Percentiles rank a stretch among this genome's conserved stretches.
phyloP scores from a whole-genome alignment of 2,113 vertebrate genomes.

The Leptocoma aspasia region DNA sequence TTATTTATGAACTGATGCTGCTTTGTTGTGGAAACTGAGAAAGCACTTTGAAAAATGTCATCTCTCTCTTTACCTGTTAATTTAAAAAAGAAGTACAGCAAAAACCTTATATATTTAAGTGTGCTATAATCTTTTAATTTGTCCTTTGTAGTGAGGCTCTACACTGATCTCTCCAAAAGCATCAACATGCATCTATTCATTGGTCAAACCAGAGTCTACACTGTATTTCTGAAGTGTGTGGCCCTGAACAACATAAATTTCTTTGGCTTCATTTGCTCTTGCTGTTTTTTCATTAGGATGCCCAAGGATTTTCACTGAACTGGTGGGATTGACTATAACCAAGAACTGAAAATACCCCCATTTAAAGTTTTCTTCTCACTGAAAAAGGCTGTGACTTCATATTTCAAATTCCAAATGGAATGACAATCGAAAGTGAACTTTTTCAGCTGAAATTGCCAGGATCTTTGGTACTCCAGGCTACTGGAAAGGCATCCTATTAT shows the following conservation, averaged over 20 bases:
- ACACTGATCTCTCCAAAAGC: not conserved
- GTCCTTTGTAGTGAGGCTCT: not conserved
- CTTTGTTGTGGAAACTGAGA: not conserved
- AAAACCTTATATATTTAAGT: not conserved
- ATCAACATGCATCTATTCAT: not conserved
- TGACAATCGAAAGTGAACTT: not conserved
- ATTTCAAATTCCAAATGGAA: not conserved
- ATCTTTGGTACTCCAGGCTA: not conserved
- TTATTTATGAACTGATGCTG: not conserved
- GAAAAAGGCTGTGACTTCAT: not conserved
- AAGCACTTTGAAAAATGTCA: not conserved
- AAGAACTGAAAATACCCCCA: not conserved
- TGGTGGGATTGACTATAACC: not conserved
- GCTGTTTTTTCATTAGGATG: not conserved
- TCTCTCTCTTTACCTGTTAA: not conserved
- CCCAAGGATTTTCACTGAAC: not conserved
- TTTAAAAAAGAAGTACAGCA: not conserved
- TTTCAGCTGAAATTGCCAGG: not conserved
- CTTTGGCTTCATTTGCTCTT: not conserved
- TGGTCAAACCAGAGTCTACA: not conserved
- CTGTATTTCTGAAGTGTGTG: not conserved
- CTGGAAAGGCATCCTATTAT: not conserved
- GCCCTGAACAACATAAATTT: not conserved
- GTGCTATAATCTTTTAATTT: not conserved
- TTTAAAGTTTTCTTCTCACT: not conserved